A percentile compares a stretch with the other conserved stretches of the same genome.
Conservation (phyloP, 2,113 vertebrate genomes). For the Leptodactylus fuscus region DNA sequence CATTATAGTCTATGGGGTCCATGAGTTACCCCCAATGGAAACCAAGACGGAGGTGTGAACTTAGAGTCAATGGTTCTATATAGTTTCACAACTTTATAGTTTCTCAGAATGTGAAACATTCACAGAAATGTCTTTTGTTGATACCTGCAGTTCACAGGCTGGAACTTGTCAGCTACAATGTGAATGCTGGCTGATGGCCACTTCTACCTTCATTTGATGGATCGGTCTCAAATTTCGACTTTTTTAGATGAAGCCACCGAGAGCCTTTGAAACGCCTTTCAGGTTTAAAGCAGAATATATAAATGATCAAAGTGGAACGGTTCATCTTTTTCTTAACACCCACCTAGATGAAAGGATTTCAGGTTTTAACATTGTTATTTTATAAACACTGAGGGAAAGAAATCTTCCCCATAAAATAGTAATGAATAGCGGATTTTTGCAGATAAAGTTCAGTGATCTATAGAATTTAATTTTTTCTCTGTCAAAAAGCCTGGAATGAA, state of each 20-base stretch:
- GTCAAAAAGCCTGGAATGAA: conserved; percentile 15
- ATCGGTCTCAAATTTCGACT: conserved; percentile 9
- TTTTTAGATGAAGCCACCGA: neutral
- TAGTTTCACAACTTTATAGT: too few relatives aligned
- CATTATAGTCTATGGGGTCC: too few relatives aligned
- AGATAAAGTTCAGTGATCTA: conserved; percentile 43
- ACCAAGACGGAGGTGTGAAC: too few relatives aligned
- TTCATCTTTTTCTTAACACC: conserved; percentile 9
- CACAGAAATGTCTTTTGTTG: neutral
- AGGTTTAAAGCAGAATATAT: conserved; percentile 8
- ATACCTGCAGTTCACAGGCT: neutral
- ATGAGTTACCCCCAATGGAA: too few relatives aligned
- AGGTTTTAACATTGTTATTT: neutral
- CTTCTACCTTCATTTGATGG: conserved; percentile 26
- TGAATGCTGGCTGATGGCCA: conserved; percentile 11
- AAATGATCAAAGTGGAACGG: neutral
- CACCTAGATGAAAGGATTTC: conserved; percentile 47
- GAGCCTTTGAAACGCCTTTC: conserved; percentile 34
- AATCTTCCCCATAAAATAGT: conserved; percentile 16
- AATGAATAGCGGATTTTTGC: neutral
- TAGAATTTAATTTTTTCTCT: conserved; percentile 28
- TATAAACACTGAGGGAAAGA: conserved; percentile 22
- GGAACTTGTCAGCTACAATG: neutral
- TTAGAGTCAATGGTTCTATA: too few relatives aligned
- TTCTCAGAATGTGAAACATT: too few relatives aligned